Evolutionary conservation across 2,888 invertebrate species (phyloP).

Genomic region (Eupeodes luniger): DNA sequence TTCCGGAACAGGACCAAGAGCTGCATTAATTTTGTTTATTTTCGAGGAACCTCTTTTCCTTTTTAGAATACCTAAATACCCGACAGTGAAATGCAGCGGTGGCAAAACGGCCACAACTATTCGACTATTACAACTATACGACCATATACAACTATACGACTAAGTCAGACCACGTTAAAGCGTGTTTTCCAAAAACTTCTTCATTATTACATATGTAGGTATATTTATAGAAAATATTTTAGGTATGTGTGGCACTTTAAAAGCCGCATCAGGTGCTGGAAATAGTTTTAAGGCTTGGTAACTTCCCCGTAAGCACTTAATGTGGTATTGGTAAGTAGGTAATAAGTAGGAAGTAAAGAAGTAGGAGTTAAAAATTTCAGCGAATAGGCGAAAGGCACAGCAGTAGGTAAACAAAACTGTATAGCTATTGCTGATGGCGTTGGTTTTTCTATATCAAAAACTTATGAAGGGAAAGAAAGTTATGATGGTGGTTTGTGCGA

Average conservation of each 20-base stretch:
- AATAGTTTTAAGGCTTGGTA: conserved; percentile 48
- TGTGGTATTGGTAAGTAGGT: background rate
- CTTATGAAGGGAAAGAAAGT: conserved; percentile 16
- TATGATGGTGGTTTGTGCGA: conserved; percentile 15
- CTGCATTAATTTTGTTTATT: conserved; percentile 31
- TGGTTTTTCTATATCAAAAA: conserved; percentile 20
- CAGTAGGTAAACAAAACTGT: too few relatives aligned
- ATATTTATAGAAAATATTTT: too few relatives aligned
- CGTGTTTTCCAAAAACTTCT: background rate
- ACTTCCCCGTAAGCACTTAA: conserved; percentile 50
- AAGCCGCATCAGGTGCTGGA: conserved; percentile 50
- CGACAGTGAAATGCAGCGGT: background rate
- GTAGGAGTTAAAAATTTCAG: background rate
- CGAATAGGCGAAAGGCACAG: background rate
- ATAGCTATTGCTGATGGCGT: background rate
- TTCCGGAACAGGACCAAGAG: conserved; percentile 5
- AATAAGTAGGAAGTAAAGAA: background rate
- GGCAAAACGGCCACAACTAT: too few relatives aligned
- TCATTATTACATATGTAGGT: background rate
- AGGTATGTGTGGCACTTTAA: conserved; percentile 9
- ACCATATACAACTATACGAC: too few relatives aligned
- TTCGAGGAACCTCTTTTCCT: background rate
- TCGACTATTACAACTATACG: too few relatives aligned
- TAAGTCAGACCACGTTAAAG: background rate
- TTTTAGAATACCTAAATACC: conserved; percentile 4